Conservation (phyloP, 2,888 invertebrate genomes). For the Helicoverpa assulta region DNA sequence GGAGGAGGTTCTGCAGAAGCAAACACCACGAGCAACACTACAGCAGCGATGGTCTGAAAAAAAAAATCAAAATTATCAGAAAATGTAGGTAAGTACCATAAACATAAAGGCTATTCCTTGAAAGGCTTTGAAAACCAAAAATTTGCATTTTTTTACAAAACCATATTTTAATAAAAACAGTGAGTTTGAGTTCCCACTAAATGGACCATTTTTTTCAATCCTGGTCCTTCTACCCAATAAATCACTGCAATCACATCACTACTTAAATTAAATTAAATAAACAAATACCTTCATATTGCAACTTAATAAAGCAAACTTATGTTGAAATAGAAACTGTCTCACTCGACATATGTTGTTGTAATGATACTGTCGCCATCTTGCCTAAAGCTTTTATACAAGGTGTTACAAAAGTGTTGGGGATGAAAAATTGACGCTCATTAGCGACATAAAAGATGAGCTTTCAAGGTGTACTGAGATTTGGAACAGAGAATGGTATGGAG, state of each 20-base stretch:
- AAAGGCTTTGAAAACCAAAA: too few species aligned
- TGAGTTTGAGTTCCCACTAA: too few species aligned
- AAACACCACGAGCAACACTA: conserved; percentile 67
- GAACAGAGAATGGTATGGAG: conserved; percentile 69
- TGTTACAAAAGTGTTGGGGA: conserved; percentile 73
- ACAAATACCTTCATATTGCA: conserved; percentile 66
- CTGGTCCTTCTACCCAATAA: not conserved
- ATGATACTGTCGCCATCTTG: conserved; percentile 66
- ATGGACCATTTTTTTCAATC: not conserved
- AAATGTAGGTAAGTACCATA: too few species aligned
- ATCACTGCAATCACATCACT: conserved; percentile 41
- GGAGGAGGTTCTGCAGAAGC: conserved; percentile 78
- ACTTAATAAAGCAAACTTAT: conserved; percentile 8
- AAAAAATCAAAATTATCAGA: not conserved
- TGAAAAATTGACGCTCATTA: conserved; percentile 84
- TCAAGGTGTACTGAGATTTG: conserved; percentile 77
- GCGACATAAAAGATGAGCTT: conserved; percentile 78
- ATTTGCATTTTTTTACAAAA: too few species aligned
- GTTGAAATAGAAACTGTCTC: conserved; percentile 24
- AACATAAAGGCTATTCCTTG: too few species aligned
- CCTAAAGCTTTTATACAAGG: conserved; percentile 79
- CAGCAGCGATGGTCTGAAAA: conserved; percentile 73
- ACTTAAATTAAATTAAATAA: not conserved
- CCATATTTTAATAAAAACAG: not conserved
- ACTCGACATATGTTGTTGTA: conserved; percentile 33